Evolutionary conservation across 2,797 vertebrate species (phyloP), one percentile per base, ranked within the genome.

Genomic region (Pipistrellus kuhlii): DNA sequence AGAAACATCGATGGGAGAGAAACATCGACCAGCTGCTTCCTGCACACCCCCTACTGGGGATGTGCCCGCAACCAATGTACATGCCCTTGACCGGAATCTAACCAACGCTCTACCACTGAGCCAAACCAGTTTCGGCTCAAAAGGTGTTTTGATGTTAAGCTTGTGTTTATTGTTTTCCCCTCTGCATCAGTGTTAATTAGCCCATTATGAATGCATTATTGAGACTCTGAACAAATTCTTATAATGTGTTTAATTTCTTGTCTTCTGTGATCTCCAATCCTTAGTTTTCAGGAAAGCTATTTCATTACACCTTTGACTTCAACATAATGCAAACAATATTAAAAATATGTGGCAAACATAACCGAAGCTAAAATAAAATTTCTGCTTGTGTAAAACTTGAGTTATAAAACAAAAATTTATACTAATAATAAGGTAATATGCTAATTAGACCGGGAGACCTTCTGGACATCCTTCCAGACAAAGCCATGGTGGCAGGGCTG

Each of bases 311-410:
- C n/a, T 82, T 90, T 75, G 48, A 84, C 17, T 93, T 75, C 62
- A 96, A 53, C 6, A 92, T 57, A 75, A 92, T 55, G 12, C 27
- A 80, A 90, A 53, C 14, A 88, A 46, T 94, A 69, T 84, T 82
- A 46, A 81, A 90, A 89, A 83, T 44, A 81, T 69, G 38, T 59
- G 44, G 21, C 25, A 75, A 89, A 80, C 86, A 84, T 38, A 83
- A 91, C 59, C 27, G 66, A 51, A 89, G 35, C 27, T 91, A 93
- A 93, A 92, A 93, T 93, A 1, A 90, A 82, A 77, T 51, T 41
- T 44, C 59, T 73, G 12, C 35, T 81, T 68, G 27, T 15, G 23
- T 66, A 80, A 93, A 91, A 35, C 41, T 90, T 93, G 48, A 94
- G 35, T 93, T 77, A 55, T 59, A 62, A 95, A 96, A 30, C 17